phyloP scores from a whole-genome alignment of 2,797 vertebrate genomes.

The Periparus ater region DNA sequence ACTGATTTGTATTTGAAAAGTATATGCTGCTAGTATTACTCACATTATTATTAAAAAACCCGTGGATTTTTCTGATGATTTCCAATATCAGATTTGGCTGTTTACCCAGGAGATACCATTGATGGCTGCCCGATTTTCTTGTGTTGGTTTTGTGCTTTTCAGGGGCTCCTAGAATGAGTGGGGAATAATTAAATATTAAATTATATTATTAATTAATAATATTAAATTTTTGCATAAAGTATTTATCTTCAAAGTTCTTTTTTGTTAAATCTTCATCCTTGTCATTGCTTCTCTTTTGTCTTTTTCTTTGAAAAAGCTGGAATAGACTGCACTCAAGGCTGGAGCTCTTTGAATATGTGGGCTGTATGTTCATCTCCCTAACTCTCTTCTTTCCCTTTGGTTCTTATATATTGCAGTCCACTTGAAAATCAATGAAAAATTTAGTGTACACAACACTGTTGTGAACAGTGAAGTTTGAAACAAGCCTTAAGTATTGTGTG shows the following conservation, averaged over 20 bases:
- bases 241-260: not conserved
- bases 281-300: not conserved
- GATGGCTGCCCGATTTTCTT: not conserved
- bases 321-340: not conserved
- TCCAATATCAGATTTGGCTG: not conserved
- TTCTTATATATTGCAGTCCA: not conserved
- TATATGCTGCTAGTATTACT: not conserved
- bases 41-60: not conserved
- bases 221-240: not conserved
- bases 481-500: not conserved
- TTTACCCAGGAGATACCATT: not conserved
- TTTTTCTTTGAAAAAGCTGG: not conserved
- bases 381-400: not conserved
- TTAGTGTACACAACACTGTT: not conserved
- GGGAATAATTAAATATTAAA: not conserved
- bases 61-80: not conserved
- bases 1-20: not conserved
- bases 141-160: not conserved
- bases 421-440: not conserved
- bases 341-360: not conserved
- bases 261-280: not conserved
- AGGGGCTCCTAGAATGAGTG: not conserved
- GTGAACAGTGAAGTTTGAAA: not conserved
- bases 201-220: too few relatives aligned
- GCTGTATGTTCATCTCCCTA: not conserved